Evolutionary conservation across 2,113 vertebrate genomes (phyloP).

Genomic region (Amblyornis subalaris): DNA sequence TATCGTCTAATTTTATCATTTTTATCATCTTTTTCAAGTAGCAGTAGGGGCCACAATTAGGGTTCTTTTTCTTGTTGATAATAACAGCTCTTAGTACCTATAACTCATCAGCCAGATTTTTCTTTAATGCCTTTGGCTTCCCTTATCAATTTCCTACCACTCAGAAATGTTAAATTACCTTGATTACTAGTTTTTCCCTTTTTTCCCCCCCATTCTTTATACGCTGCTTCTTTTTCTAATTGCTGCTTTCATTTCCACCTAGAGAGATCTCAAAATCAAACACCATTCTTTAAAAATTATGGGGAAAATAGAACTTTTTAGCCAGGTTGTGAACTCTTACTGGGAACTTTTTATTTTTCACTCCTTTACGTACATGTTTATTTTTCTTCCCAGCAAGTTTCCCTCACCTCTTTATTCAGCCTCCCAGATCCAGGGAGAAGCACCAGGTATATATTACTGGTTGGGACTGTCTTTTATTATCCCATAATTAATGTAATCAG

Average conservation of each 20-base stretch:
- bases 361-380: not conserved
- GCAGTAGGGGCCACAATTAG: not conserved
- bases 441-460: slow-evolving; percentile 42
- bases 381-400: not conserved
- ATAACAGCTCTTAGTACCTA: not conserved
- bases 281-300: not conserved
- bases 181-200: slow-evolving; percentile 12
- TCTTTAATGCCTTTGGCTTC: not conserved
- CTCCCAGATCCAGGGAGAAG: not conserved
- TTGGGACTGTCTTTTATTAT: slow-evolving; percentile 61
- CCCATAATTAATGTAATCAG: slow-evolving; percentile 67
- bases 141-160: slow-evolving; percentile 17
- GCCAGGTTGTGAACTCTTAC: not conserved
- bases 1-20: not conserved
- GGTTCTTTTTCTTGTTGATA: slow-evolving; percentile 9
- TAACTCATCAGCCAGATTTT: slow-evolving; percentile 37
- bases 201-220: not conserved
- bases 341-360: not conserved
- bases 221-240: not conserved
- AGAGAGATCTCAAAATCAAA: slow-evolving; percentile 16
- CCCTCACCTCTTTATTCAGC: not conserved
- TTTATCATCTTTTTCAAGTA: slow-evolving; percentile 10
- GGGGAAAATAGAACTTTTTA: not conserved
- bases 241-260: slow-evolving; percentile 8
- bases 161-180: slow-evolving; percentile 38